phyloP scores from a whole-genome alignment of 37 sponge, comb jelly and placozoan species.

The Ianthella basta region DNA sequence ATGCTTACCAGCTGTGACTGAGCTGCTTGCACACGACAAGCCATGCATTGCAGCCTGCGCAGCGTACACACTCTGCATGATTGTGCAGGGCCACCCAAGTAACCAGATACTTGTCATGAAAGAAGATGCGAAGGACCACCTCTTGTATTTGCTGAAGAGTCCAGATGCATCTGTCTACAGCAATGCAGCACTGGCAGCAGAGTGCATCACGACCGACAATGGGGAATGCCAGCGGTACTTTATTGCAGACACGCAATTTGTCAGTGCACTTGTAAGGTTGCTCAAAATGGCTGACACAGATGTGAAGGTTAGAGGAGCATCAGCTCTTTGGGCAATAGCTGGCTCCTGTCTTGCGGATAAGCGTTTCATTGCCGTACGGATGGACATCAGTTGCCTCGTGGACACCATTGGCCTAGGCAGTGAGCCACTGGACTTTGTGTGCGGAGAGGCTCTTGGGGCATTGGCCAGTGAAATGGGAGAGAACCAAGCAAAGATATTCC shows the following conservation, averaged over 20 bases:
- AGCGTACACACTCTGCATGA: slow-evolving; percentile 35
- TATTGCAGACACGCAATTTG: slow-evolving; percentile 35
- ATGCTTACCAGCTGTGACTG: slow-evolving; percentile 37
- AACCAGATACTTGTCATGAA: slow-evolving; percentile 65
- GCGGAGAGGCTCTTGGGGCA: slow-evolving; percentile 74
- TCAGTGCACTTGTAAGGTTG: slow-evolving; percentile 62
- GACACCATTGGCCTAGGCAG: slow-evolving; percentile 64
- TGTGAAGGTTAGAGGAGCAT: slow-evolving; percentile 74
- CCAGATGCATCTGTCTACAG: slow-evolving; percentile 53
- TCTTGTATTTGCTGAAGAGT: slow-evolving; percentile 58
- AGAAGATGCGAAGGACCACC: slow-evolving; percentile 23
- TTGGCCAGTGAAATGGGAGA: slow-evolving; percentile 77
- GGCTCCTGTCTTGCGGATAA: slow-evolving; percentile 63
- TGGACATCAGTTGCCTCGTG: slow-evolving; percentile 79
- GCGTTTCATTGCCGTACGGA: slow-evolving; percentile 65
- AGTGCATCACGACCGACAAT: slow-evolving; percentile 57
- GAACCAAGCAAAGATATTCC: slow-evolving; percentile 51
- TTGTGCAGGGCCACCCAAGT: slow-evolving; percentile 42
- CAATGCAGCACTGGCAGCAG: slow-evolving; percentile 77
- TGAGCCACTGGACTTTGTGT: slow-evolving; percentile 69
- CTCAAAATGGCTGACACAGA: slow-evolving; percentile 61
- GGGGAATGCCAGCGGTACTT: slow-evolving; percentile 56
- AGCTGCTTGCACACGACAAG: slow-evolving; percentile 31
- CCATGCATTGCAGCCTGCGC: slow-evolving; percentile 47
- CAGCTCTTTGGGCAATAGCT: slow-evolving; percentile 89